phyloP scores from a whole-genome alignment of 1,140 invertebrate genomes.

The Acromyrmex heyeri region DNA sequence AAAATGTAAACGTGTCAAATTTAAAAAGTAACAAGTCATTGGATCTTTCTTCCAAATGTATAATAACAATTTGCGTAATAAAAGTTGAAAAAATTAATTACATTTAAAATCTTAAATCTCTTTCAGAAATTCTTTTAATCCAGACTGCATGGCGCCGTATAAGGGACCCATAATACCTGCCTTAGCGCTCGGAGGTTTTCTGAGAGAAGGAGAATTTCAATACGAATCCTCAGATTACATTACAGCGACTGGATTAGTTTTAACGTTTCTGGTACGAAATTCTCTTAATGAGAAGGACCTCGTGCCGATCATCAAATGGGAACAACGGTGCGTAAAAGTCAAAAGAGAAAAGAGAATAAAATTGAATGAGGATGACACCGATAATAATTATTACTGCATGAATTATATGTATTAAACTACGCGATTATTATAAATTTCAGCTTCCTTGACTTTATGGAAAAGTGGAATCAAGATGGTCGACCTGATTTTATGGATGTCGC shows the following conservation, averaged over 20 bases:
- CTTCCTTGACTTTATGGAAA: conserved; percentile 93
- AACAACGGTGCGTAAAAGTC: conserved; percentile 86
- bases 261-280: conserved; percentile 94
- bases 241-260: conserved; percentile 89
- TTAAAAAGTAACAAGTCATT: conserved; percentile 1
- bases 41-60: background rate
- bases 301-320: conserved; percentile 91
- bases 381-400: conserved; percentile 4
- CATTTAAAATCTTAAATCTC: background rate
- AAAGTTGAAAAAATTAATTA: background rate
- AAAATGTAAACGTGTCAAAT: background rate
- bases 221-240: conserved; percentile 85
- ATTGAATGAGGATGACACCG: background rate
- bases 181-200: conserved; percentile 92
- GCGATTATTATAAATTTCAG: conserved; percentile 78
- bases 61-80: background rate
- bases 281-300: conserved; percentile 87
- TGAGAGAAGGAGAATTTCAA: conserved; percentile 80
- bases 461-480: conserved; percentile 88
- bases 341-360: conserved; percentile 16
- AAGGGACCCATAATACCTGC: conserved; percentile 95
- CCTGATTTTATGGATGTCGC: conserved; percentile 91
- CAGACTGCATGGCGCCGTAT: conserved; percentile 92
- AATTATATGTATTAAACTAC: background rate
- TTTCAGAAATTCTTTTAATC: conserved; percentile 88